These are phyloP conservation scores for Sitodiplosis mosellana DNA, from an alignment of 1,140 invertebrate genomes.

Conservation along the genomic window DNA sequence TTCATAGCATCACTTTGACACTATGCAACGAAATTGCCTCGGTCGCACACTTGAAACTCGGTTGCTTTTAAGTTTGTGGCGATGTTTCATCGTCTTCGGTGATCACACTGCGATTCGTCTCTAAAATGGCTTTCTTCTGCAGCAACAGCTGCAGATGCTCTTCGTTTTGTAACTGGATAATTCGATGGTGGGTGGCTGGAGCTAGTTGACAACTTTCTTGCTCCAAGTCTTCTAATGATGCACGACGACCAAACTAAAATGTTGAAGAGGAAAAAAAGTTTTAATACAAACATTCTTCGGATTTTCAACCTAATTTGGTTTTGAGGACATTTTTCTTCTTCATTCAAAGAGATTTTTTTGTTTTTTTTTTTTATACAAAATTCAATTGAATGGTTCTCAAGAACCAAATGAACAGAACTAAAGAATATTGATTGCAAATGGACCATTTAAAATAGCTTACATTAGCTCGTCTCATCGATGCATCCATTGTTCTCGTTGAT, in stretches of 20 bases:
- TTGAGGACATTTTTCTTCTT: neutral
- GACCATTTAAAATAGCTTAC: slow-evolving; percentile 10
- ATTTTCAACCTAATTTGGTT: neutral
- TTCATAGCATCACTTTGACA: too few species aligned
- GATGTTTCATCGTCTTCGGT: slow-evolving; percentile 18
- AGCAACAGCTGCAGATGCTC: slow-evolving; percentile 20
- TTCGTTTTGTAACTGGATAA: slow-evolving; percentile 26
- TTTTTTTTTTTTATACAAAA: too few species aligned
- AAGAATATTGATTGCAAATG: too few species aligned
- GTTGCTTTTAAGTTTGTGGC: too few species aligned
- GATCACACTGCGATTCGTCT: slow-evolving; percentile 18
- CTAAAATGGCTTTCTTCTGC: slow-evolving; percentile 18
- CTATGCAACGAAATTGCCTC: too few species aligned
- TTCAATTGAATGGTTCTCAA: slow-evolving; percentile 1
- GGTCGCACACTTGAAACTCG: too few species aligned
- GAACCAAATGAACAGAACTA: too few species aligned
- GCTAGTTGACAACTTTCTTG: slow-evolving; percentile 53
- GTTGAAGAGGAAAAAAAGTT: neutral
- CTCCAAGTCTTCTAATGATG: slow-evolving; percentile 58
- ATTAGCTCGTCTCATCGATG: slow-evolving; percentile 18
- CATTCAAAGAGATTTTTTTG: too few species aligned
- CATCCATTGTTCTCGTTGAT: slow-evolving; percentile 16
- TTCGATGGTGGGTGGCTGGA: slow-evolving; percentile 55
- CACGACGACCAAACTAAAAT: slow-evolving; percentile 34
- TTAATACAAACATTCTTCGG: neutral